These are phyloP conservation scores for Lordiphosa andalusiaca DNA, from an alignment of 2,888 invertebrate genomes.

Conservation along the genomic window DNA sequence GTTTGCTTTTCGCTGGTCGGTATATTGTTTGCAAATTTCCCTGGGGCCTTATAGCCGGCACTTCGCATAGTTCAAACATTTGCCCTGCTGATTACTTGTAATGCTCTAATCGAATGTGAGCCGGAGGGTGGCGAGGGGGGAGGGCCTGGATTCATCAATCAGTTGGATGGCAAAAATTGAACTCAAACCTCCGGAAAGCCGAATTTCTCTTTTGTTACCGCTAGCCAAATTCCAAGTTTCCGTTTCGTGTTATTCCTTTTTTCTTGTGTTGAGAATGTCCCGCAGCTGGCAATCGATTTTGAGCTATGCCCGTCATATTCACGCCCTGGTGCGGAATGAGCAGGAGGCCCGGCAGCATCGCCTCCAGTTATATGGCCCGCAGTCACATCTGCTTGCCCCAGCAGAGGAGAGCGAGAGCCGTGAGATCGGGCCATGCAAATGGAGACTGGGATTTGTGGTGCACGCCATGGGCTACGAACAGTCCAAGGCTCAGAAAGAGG, in stretches of 20 bases:
- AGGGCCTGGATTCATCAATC: conserved; percentile 41
- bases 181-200: conserved; percentile 26
- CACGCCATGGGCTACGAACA: neutral
- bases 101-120: conserved; percentile 55
- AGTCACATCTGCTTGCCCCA: neutral
- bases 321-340: conserved; percentile 1
- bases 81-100: conserved; percentile 64
- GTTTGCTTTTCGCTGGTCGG: conserved; percentile 9
- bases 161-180: conserved; percentile 24
- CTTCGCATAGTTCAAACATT: conserved; percentile 54
- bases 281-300: conserved; percentile 17
- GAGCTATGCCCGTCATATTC: neutral
- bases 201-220: conserved; percentile 1
- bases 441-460: neutral
- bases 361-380: neutral
- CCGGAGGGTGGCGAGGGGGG: conserved; percentile 13
- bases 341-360: neutral
- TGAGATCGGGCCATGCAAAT: neutral
- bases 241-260: conserved; percentile 2
- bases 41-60: conserved; percentile 46
- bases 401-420: neutral
- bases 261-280: conserved; percentile 17
- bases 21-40: conserved; percentile 66
- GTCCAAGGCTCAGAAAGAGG: neutral
- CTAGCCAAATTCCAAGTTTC: conserved; percentile 33